Conservation (phyloP, 2,113 vertebrate genomes). For the Oxyruncus cristatus region DNA sequence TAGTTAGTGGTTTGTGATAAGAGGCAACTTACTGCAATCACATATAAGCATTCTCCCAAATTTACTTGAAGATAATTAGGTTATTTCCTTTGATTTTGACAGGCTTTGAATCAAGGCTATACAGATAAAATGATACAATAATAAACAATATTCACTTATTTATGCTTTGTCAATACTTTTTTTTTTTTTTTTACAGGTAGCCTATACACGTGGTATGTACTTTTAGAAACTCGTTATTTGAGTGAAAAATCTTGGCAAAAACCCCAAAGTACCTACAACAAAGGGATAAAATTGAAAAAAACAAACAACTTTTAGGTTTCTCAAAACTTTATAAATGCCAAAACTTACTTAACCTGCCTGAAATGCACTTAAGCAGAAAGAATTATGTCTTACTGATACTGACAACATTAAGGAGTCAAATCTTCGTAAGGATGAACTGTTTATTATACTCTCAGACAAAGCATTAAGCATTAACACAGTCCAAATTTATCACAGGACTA, state of each 20-base stretch:
- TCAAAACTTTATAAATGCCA: neutral
- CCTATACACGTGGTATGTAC: neutral
- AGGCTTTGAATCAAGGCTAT: neutral
- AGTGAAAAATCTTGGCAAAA: neutral
- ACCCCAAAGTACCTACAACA: neutral
- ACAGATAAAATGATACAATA: neutral
- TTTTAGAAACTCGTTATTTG: neutral
- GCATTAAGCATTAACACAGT: neutral
- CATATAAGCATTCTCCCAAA: neutral
- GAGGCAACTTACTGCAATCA: neutral
- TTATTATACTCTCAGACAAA: neutral
- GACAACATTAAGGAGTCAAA: neutral
- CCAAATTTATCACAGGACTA: neutral
- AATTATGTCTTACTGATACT: neutral
- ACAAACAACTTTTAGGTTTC: neutral
- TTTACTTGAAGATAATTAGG: neutral
- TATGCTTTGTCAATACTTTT: neutral
- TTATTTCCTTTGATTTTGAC: neutral
- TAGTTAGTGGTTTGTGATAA: neutral
- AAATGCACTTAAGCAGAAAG: neutral
- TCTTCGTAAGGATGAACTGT: neutral
- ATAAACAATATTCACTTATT: neutral
- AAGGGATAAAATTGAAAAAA: neutral
- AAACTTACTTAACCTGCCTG: neutral
- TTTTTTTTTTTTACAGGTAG: neutral